Conservation (phyloP, 2,797 vertebrate genomes). For the Lindbergichthys nudifrons region DNA sequence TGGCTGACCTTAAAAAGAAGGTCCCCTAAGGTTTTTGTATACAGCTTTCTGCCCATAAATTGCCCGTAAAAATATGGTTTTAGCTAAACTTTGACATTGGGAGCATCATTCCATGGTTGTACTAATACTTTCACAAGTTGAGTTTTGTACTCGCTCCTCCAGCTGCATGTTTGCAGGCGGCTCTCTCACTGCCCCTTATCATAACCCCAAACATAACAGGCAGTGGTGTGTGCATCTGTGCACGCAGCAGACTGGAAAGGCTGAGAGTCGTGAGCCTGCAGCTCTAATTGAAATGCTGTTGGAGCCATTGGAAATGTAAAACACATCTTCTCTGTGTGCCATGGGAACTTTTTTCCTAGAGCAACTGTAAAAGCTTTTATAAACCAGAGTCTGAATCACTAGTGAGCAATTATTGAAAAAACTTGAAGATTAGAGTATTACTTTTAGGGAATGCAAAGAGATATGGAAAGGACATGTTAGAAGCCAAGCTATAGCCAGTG, state of each 20-base stretch:
- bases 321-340: slow-evolving; percentile 48
- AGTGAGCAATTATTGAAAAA: slow-evolving; percentile 45
- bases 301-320: slow-evolving; percentile 58
- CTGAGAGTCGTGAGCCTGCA: slow-evolving; percentile 45
- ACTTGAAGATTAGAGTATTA: slow-evolving; percentile 32
- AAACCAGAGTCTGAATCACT: slow-evolving; percentile 42
- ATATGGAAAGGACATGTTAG: slow-evolving; percentile 35
- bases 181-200: slow-evolving; percentile 47
- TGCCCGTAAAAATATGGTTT: neutral
- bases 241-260: slow-evolving; percentile 51
- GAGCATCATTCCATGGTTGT: neutral
- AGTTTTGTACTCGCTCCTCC: slow-evolving; percentile 19
- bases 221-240: slow-evolving; percentile 46
- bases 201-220: slow-evolving; percentile 58
- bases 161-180: slow-evolving; percentile 47
- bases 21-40: slow-evolving; percentile 4
- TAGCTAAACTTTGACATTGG: neutral
- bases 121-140: slow-evolving; percentile 21
- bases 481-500: slow-evolving; percentile 36
- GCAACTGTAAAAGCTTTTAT: slow-evolving; percentile 51
- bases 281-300: slow-evolving; percentile 58
- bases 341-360: slow-evolving; percentile 61
- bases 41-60: neutral
- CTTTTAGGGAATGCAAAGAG: slow-evolving; percentile 30
- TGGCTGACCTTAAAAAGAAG: neutral